Evolutionary conservation across 2,888 invertebrate species (phyloP).

Genomic region (Phytoseiulus persimilis): DNA sequence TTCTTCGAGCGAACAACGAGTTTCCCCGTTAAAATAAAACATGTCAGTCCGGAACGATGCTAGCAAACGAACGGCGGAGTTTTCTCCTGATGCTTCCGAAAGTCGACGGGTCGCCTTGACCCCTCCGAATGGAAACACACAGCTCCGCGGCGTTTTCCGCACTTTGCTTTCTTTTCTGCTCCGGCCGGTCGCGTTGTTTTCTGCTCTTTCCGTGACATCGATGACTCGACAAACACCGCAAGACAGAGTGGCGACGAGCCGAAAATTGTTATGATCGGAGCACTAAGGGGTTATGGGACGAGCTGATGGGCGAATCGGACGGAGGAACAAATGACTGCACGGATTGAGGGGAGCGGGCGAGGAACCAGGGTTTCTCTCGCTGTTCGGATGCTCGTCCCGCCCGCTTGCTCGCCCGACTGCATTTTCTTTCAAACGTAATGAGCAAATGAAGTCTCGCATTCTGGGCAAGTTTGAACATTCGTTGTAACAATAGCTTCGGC

Average conservation of each 20-base stretch:
- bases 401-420: not conserved
- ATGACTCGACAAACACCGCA: not conserved
- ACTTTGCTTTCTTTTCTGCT: not conserved
- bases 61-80: not conserved
- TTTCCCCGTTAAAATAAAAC: not conserved
- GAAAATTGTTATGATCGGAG: conserved; percentile 5
- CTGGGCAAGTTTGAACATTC: not conserved
- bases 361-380: not conserved
- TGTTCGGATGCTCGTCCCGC: not conserved
- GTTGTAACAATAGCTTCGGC: not conserved
- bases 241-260: not conserved
- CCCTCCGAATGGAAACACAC: not conserved
- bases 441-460: not conserved
- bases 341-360: not conserved
- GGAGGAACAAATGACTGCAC: not conserved
- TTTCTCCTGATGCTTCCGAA: not conserved
- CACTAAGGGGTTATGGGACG: not conserved
- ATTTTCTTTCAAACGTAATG: not conserved
- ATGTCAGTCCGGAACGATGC: not conserved
- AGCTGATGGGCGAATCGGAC: not conserved
- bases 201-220: not conserved
- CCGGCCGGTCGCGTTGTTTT: not conserved
- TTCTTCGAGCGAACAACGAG: not conserved
- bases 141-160: not conserved
- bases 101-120: not conserved